Evolutionary conservation across 2,113 vertebrate genomes (phyloP).

Genomic region (Chionomys nivalis): DNA sequence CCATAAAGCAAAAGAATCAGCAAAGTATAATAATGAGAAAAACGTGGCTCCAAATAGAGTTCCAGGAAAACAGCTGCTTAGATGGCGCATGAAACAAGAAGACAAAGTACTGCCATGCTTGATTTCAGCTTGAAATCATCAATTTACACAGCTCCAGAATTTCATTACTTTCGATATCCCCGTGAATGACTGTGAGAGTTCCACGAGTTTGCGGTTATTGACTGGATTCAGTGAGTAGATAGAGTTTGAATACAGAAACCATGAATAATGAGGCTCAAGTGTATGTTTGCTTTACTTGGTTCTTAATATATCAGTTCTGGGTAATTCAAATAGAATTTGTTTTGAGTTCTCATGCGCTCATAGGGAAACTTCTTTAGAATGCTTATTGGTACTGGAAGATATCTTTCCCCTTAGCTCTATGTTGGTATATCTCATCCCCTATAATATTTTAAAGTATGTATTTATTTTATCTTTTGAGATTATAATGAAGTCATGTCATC

Average conservation of each 20-base stretch:
- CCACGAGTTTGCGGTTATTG: not conserved
- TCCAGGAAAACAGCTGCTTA: not conserved
- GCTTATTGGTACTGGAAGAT: not conserved
- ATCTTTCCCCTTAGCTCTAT: not conserved
- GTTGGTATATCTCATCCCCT: not conserved
- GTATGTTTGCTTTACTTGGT: not conserved
- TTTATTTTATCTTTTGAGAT: not conserved
- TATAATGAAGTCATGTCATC: not conserved
- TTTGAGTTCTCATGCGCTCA: not conserved
- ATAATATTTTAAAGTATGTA: not conserved
- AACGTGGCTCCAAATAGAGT: not conserved
- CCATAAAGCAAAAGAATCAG: conserved; percentile 1
- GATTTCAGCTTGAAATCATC: not conserved
- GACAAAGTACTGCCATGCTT: not conserved
- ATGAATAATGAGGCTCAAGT: not conserved
- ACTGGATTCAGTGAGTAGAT: not conserved
- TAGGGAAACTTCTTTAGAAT: not conserved
- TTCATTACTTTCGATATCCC: not conserved
- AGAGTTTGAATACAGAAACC: not conserved
- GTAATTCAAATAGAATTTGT: conserved; percentile 11
- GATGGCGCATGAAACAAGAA: not conserved
- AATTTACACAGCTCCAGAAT: not conserved
- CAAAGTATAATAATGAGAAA: not conserved
- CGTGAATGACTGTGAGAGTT: not conserved
- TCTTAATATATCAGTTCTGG: not conserved